Percentiles rank a stretch among this genome's conserved stretches.
Conservation (phyloP, 2,113 vertebrate species). For the Ivindomyrus marchei region DNA sequence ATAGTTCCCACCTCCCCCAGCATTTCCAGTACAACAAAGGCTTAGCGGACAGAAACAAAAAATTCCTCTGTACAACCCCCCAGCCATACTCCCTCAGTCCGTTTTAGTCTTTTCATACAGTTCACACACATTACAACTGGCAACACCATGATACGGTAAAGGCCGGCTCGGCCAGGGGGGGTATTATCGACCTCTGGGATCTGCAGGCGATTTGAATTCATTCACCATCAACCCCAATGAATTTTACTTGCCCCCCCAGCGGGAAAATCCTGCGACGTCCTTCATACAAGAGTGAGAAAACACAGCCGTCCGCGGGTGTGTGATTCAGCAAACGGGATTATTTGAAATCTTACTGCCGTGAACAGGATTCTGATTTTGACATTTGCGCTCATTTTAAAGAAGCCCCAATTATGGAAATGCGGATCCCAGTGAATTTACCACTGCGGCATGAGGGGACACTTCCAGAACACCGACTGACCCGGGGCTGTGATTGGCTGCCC, state of each 20-base stretch:
- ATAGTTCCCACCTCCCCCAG: conserved; percentile 15
- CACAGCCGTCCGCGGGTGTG: not conserved
- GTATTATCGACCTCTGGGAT: conserved; percentile 22
- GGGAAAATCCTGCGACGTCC: conserved; percentile 12
- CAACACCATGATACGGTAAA: not conserved
- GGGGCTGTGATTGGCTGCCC: no score
- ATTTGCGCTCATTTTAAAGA: conserved; percentile 17
- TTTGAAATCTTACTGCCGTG: not conserved
- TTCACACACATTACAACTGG: not conserved
- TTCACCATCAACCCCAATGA: conserved; percentile 23
- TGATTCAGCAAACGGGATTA: conserved; percentile 5
- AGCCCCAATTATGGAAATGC: conserved; percentile 24
- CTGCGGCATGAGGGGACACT: not conserved
- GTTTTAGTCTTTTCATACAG: not conserved
- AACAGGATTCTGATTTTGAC: conserved; percentile 17
- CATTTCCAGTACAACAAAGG: conserved; percentile 13
- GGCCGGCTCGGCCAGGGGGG: not conserved
- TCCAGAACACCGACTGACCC: not conserved
- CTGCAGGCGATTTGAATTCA: conserved; percentile 49
- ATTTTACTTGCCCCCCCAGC: no score
- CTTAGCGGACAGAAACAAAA: not conserved
- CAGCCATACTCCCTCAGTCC: not conserved
- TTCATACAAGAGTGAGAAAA: not conserved
- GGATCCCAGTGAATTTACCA: conserved; percentile 14
- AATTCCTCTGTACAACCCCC: not conserved